A percentile compares a stretch with the other conserved stretches of the same genome.
Conservation (phyloP, 2,113 vertebrate genomes). For the Oenanthe melanoleuca region DNA sequence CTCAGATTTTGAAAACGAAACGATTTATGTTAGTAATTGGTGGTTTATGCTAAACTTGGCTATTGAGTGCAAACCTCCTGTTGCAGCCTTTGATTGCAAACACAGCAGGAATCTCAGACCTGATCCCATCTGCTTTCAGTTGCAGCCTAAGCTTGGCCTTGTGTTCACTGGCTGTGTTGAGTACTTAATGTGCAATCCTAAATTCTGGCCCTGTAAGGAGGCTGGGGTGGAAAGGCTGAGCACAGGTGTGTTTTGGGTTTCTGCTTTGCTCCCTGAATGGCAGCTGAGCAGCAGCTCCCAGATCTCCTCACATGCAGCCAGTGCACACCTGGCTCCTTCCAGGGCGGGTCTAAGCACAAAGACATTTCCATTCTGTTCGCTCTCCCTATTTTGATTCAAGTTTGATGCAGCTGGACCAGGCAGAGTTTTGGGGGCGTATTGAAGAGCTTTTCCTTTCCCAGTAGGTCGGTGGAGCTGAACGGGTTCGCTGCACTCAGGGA, state of each 20-base stretch:
- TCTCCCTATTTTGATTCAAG: fast-evolving
- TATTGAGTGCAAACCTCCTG: neutral
- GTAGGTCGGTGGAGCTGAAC: constrained; percentile 93
- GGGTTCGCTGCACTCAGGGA: constrained; percentile 93
- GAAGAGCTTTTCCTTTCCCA: constrained; percentile 60
- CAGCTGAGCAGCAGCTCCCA: neutral
- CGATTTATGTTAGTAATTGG: neutral
- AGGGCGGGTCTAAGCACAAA: neutral
- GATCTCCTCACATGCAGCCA: neutral
- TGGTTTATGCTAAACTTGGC: neutral
- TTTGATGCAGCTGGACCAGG: neutral
- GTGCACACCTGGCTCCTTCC: fast-evolving
- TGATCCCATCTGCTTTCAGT: neutral
- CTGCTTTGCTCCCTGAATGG: neutral
- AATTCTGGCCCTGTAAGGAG: neutral
- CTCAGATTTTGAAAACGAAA: neutral
- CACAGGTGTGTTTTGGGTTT: neutral
- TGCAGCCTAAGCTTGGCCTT: neutral
- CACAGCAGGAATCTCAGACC: neutral
- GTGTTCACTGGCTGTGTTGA: neutral
- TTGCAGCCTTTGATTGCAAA: neutral
- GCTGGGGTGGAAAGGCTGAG: neutral
- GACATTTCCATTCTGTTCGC: neutral
- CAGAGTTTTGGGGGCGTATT: neutral
- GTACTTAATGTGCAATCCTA: neutral